Evolutionary conservation across 2,888 invertebrate species (phyloP), one percentile per base, ranked within the genome.

Genomic region (Pachydiplax longipennis): DNA sequence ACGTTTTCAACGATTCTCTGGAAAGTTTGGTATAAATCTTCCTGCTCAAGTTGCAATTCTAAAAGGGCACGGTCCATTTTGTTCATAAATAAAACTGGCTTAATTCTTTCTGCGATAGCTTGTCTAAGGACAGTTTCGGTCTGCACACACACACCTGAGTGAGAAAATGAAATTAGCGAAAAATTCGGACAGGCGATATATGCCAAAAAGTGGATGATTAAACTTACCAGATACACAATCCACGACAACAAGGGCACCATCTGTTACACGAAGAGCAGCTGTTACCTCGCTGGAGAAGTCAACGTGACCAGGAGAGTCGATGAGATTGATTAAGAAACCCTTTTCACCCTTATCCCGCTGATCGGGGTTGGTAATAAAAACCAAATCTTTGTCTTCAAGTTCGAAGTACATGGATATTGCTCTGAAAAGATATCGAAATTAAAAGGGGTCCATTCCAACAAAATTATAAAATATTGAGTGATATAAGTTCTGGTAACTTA

Each of bases 51-150:
- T 94, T 99, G 99, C 94, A 99, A 95, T 95, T 99, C 99, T 73
- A 99, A 95, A 91, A 99, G 96, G 92, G 99, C 99, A 93, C 99
- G 97, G 95, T 99, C 99, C 99, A 99, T 99, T 95, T 99, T 99
- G 97, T 99, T 99, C 99, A 99, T 99, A 97, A 99, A 99, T 93
- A 99, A 96, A 92, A 99, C 98, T 91, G 99, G 99, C 97, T 99
- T 99, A 93, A 99, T 99, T 94, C 99, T 97, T 95, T 99, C 99
- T 92, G 99, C 99, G 94, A 99, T 99, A 92, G 99, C 99, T 95
- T 99, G 99, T 95, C 99, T 98, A 93, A 99, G 96, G 91, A 99
- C 99, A 93, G 99, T 99, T 95, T 99, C 99, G 65, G 99, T 99
- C 95, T 99, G 99, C 93, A 99, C 99, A 94, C 99, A 99, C 92